phyloP scores from a whole-genome alignment of 2,888 invertebrate species.

The Antheraea assamensis region DNA sequence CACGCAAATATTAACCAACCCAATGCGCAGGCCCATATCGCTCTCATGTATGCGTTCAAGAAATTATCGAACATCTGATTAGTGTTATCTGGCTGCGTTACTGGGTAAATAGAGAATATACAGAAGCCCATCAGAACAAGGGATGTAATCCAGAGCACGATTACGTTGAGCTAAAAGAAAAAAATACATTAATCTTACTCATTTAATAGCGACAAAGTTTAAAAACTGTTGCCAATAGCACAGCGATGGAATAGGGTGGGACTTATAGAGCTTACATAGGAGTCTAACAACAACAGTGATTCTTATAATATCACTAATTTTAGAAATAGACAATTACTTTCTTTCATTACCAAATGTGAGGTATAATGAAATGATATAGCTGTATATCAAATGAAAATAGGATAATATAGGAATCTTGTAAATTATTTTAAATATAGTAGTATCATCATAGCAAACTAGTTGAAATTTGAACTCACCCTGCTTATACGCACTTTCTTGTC shows the following conservation, averaged over 20 bases:
- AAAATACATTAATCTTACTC: not conserved
- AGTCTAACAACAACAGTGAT: not conserved
- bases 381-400: no score
- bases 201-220: no score
- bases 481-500: constrained; percentile 45
- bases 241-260: no score
- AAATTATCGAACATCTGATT: constrained; percentile 52
- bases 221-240: no score
- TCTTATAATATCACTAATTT: not conserved
- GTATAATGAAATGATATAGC: no score
- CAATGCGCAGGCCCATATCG: constrained; percentile 64
- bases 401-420: not conserved
- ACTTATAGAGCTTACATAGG: no score
- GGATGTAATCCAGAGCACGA: constrained; percentile 46
- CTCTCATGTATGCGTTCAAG: constrained; percentile 62
- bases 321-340: not conserved
- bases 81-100: constrained; percentile 45
- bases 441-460: no score
- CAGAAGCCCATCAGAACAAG: constrained; percentile 51
- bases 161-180: constrained; percentile 42
- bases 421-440: not conserved
- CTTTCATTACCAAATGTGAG: no score
- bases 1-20: constrained; percentile 75
- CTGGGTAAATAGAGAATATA: constrained; percentile 56
- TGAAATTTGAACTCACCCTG: constrained; percentile 31